Evolutionary conservation across 53 echinoderm and acorn worm genomes (phyloP).

Genomic region (Temnopleurus reevesii): DNA sequence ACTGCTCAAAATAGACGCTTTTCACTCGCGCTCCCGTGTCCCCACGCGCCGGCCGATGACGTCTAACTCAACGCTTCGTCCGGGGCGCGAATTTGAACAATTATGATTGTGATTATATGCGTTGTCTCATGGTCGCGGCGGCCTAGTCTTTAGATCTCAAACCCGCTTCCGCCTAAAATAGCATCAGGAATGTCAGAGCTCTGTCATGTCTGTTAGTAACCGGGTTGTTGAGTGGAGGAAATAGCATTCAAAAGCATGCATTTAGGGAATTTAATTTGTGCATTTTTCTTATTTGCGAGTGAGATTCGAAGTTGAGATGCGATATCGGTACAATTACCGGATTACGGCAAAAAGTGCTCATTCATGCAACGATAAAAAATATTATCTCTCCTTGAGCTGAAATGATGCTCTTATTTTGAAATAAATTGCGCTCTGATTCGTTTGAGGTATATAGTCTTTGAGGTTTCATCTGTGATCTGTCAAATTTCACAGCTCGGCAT

Average conservation of each 20-base stretch:
- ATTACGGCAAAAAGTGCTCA: not conserved
- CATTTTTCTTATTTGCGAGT: not conserved
- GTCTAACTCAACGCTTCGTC: conserved; percentile 41
- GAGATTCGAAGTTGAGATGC: not conserved
- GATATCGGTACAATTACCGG: not conserved
- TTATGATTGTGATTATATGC: conserved; percentile 52
- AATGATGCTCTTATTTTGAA: not conserved
- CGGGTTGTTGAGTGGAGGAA: conserved; percentile 3
- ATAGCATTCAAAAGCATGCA: conserved; percentile 18
- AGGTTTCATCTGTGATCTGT: not conserved
- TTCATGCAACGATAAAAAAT: not conserved
- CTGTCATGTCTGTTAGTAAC: not conserved
- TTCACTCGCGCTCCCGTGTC: not conserved
- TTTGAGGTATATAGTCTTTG: not conserved
- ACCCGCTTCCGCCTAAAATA: conserved; percentile 14
- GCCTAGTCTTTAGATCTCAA: conserved; percentile 21
- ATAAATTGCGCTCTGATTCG: conserved; percentile 7
- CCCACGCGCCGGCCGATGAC: conserved; percentile 38
- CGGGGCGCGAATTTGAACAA: conserved; percentile 55
- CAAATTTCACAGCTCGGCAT: conserved; percentile 14
- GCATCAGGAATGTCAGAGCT: conserved; percentile 27
- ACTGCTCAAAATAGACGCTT: conserved; percentile 49
- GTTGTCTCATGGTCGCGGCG: conserved; percentile 31
- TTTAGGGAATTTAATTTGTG: conserved; percentile 6
- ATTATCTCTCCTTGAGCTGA: not conserved